Conservation (phyloP, 2,113 vertebrate genomes). For the Etia nguti region DNA sequence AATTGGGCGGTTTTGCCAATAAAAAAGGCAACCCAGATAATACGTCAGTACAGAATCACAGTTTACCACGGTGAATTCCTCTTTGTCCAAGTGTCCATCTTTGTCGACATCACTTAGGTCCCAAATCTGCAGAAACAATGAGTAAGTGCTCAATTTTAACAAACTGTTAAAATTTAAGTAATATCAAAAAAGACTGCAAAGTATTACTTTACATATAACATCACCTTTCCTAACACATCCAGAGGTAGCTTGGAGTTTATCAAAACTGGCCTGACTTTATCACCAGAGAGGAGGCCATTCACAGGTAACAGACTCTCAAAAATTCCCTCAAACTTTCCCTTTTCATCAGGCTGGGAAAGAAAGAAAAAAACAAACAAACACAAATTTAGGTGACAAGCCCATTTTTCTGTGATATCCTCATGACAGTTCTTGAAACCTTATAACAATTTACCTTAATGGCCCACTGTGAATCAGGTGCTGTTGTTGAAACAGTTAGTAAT, state of each 20-base stretch:
- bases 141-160: not conserved
- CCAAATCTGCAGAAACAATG: constrained; percentile 82
- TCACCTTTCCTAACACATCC: constrained; percentile 91
- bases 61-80: constrained; percentile 94
- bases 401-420: not conserved
- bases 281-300: constrained; percentile 89
- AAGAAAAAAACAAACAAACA: not conserved
- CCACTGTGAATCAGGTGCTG: constrained; percentile 79
- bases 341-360: constrained; percentile 83
- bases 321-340: constrained; percentile 93
- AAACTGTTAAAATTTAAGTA: not conserved
- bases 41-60: not conserved
- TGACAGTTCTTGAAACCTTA: not conserved
- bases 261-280: constrained; percentile 93
- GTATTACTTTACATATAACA: not conserved
- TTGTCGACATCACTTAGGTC: constrained; percentile 96
- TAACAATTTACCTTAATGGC: constrained; percentile 82
- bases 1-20: not conserved
- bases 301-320: constrained; percentile 91
- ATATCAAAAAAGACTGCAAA: not conserved
- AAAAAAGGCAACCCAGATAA: not conserved
- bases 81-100: constrained; percentile 93
- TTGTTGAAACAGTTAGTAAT: constrained; percentile 63
- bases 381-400: not conserved
- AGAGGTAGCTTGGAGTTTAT: constrained; percentile 98